Evolutionary conservation across 1,140 invertebrate species (phyloP).

Genomic region (Mya arenaria): DNA sequence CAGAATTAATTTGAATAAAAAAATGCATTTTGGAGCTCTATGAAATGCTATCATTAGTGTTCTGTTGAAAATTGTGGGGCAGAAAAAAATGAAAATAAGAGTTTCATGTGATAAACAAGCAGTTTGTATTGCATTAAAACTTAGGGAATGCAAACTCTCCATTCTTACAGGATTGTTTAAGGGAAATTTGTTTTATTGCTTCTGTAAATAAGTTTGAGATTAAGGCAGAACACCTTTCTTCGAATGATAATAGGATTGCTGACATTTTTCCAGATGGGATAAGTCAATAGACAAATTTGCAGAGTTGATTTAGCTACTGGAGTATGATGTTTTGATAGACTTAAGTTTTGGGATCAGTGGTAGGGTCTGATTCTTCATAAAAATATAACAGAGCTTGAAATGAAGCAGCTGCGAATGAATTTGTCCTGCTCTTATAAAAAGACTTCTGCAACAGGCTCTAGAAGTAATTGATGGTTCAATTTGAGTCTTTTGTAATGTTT

Average conservation of each 20-base stretch:
- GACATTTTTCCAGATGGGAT: background rate
- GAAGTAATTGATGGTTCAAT: no score
- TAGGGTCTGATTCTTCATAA: no score
- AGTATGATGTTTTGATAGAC: no score
- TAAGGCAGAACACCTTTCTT: no score
- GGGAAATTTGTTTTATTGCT: background rate
- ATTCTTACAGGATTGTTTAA: background rate
- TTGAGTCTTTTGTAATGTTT: no score
- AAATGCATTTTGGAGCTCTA: background rate
- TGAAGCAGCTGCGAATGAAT: no score
- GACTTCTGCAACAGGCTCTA: no score
- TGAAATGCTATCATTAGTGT: background rate
- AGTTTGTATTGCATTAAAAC: background rate
- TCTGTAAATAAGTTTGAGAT: no score
- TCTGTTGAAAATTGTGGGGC: background rate
- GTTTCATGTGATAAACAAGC: constrained; percentile 3
- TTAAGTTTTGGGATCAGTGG: no score
- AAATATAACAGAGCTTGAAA: no score
- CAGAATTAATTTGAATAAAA: background rate
- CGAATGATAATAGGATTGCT: no score
- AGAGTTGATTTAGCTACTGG: background rate
- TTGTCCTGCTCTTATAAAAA: no score
- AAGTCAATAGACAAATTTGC: background rate
- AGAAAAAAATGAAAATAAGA: background rate
- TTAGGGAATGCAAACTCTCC: background rate